These are phyloP conservation scores for Eutolmus rufibarbis DNA, from an alignment of 2,888 invertebrate species.

Conservation along the genomic window DNA sequence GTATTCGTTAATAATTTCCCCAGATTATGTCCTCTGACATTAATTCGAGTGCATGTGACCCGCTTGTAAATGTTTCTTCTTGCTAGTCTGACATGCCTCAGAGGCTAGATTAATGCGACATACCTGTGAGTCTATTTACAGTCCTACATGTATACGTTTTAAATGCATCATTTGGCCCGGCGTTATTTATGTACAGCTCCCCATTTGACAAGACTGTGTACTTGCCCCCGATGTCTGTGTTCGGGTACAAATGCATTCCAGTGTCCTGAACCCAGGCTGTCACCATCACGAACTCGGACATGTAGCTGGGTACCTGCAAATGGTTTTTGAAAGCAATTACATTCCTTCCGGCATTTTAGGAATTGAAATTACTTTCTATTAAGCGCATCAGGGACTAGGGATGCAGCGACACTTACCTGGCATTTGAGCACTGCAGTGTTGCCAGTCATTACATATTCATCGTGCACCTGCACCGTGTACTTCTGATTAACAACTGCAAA, in stretches of 20 bases:
- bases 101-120: slow-evolving; percentile 16
- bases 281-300: slow-evolving; percentile 84
- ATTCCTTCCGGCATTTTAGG: slow-evolving; percentile 25
- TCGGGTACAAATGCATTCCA: slow-evolving; percentile 79
- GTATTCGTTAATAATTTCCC: slow-evolving; percentile 33
- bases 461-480: slow-evolving; percentile 88
- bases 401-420: slow-evolving; percentile 63
- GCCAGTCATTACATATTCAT: slow-evolving; percentile 89
- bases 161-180: slow-evolving; percentile 79
- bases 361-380: slow-evolving; percentile 23
- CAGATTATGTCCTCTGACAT: slow-evolving; percentile 1
- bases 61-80: slow-evolving; percentile 45
- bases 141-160: slow-evolving; percentile 83
- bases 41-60: slow-evolving; percentile 32
- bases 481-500: slow-evolving; percentile 80
- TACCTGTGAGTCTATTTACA: slow-evolving; percentile 78
- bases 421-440: slow-evolving; percentile 91
- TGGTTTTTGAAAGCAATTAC: slow-evolving; percentile 32
- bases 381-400: neutral
- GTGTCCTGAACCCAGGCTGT: slow-evolving; percentile 91
- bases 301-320: slow-evolving; percentile 78
- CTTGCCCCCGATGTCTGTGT: slow-evolving; percentile 77
- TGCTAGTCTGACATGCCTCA: slow-evolving; percentile 22
- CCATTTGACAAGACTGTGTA: slow-evolving; percentile 82
- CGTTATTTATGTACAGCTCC: slow-evolving; percentile 82